phyloP scores from a whole-genome alignment of 2,113 vertebrate species.

The Budorcas taxicolor region DNA sequence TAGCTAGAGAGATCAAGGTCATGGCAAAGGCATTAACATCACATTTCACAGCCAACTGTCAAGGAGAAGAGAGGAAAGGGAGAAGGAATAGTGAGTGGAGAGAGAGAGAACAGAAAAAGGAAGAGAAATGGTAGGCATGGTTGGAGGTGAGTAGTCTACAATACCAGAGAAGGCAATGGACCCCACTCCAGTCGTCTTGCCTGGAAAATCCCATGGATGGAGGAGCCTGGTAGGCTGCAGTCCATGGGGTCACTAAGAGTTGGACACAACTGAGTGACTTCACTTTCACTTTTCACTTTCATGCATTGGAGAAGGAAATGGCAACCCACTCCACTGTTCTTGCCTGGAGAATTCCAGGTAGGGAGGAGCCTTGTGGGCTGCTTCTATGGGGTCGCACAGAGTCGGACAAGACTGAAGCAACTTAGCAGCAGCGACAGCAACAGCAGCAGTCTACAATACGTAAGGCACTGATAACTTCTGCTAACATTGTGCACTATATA shows the following conservation, averaged over 20 bases:
- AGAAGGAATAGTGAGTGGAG: background rate
- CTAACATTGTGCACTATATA: accelerated
- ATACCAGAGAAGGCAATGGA: background rate
- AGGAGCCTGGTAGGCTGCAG: background rate
- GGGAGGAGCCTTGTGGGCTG: background rate
- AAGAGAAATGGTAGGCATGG: background rate
- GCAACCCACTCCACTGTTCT: background rate
- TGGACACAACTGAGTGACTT: accelerated
- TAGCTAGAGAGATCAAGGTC: background rate
- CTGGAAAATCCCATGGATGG: background rate
- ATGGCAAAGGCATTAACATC: background rate
- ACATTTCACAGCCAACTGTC: background rate
- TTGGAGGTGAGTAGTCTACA: background rate
- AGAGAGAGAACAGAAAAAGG: background rate
- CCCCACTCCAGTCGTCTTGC: background rate
- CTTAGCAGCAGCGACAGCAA: background rate
- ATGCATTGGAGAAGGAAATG: background rate
- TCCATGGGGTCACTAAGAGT: background rate
- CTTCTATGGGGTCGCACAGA: accelerated
- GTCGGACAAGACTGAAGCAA: accelerated
- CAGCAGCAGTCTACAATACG: background rate
- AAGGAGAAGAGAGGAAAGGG: background rate
- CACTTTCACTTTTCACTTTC: background rate
- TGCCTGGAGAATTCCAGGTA: background rate
- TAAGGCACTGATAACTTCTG: background rate